Conservation (phyloP, 1,140 invertebrate species). For the Whitmania pigra region DNA sequence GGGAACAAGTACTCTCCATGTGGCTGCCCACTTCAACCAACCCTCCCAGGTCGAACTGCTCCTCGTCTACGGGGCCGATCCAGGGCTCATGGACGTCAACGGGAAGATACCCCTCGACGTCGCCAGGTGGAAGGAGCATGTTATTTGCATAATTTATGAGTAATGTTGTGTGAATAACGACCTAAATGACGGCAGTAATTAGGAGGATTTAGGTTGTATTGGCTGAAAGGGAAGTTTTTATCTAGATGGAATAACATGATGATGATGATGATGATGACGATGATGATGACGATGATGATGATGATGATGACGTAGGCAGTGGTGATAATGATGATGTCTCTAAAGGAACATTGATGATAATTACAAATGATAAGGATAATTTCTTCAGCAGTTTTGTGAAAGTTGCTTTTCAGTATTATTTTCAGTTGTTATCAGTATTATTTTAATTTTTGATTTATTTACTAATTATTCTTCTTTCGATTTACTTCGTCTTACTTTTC, state of each 20-base stretch:
- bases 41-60: constrained; percentile 59
- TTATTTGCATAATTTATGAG: constrained; percentile 1
- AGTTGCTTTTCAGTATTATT: too few species aligned
- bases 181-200: too few species aligned
- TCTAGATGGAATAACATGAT: background rate
- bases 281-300: background rate
- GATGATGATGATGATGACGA: background rate
- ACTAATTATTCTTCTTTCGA: too few species aligned
- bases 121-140: constrained; percentile 54
- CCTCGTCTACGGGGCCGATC: constrained; percentile 84
- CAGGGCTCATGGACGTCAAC: constrained; percentile 48
- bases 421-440: too few species aligned
- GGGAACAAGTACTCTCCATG: constrained; percentile 76
- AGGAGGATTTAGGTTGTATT: background rate
- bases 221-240: background rate
- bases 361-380: too few species aligned
- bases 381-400: too few species aligned
- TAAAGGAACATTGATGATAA: background rate
- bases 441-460: background rate
- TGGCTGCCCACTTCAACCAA: constrained; percentile 59
- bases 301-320: background rate
- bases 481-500: too few species aligned
- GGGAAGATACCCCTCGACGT: constrained; percentile 53
- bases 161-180: too few species aligned
- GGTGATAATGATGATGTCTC: background rate